phyloP scores from a whole-genome alignment of 2,888 invertebrate genomes.

The Cryptocheilus praepositus region DNA sequence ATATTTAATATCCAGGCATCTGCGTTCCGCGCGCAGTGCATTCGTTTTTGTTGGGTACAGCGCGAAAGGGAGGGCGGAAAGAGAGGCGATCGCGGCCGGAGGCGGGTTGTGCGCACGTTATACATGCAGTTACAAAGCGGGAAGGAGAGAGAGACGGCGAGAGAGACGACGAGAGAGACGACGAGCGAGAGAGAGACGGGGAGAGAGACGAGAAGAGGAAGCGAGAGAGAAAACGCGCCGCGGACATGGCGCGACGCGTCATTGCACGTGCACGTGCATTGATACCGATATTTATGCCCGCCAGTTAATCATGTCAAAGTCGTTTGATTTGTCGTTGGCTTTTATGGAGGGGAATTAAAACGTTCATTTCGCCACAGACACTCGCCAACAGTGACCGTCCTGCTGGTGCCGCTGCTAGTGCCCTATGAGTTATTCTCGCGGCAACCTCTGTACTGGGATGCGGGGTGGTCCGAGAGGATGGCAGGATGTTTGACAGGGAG shows the following conservation, averaged over 20 bases:
- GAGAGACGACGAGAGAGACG: conserved; percentile 22
- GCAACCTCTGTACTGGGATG: conserved; percentile 44
- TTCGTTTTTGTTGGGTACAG: conserved; percentile 17
- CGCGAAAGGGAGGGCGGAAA: conserved; percentile 3
- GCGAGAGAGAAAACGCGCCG: conserved; percentile 34
- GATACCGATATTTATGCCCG: conserved; percentile 74
- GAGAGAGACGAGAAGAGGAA: conserved; percentile 24
- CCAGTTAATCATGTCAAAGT: conserved; percentile 74
- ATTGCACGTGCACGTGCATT: conserved; percentile 71
- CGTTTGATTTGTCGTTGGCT: conserved; percentile 74
- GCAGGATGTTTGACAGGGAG: conserved; percentile 11
- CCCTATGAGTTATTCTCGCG: conserved; percentile 68
- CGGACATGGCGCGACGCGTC: conserved; percentile 66
- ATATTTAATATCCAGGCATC: conserved; percentile 46
- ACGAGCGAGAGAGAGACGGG: conserved; percentile 21
- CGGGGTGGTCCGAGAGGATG: conserved; percentile 11
- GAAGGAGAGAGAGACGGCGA: conserved; percentile 23
- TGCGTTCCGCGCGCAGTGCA: conserved; percentile 19
- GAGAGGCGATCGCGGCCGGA: conserved; percentile 5
- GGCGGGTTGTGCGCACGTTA: conserved; percentile 14
- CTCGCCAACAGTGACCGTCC: conserved; percentile 69
- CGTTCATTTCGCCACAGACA: conserved; percentile 74
- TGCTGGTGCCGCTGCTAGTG: conserved; percentile 49
- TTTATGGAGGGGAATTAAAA: conserved; percentile 74
- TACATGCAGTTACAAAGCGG: conserved; percentile 12